These are phyloP conservation scores for Arion vulgaris DNA, from an alignment of 1,140 invertebrate species.

Conservation along the genomic window DNA sequence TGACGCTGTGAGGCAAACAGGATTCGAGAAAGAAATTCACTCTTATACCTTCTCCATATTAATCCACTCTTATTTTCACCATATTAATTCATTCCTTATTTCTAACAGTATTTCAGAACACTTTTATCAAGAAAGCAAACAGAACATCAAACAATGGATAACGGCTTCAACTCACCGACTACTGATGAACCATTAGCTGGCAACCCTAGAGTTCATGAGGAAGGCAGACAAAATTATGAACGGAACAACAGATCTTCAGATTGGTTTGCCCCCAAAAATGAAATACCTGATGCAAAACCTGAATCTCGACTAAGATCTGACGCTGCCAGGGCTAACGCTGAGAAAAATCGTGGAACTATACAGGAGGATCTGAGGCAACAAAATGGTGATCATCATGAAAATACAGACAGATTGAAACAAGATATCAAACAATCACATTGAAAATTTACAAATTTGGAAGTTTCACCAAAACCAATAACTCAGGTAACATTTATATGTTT, in stretches of 20 bases:
- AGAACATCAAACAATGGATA: neutral
- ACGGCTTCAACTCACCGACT: constrained; percentile 28
- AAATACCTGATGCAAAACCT: neutral
- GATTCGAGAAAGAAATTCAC: too few species aligned
- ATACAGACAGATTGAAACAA: constrained; percentile 59
- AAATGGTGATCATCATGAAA: constrained; percentile 27
- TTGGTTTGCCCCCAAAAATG: constrained; percentile 26
- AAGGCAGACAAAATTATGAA: constrained; percentile 36
- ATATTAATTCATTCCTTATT: too few species aligned
- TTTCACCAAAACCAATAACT: neutral
- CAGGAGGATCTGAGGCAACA: constrained; percentile 58
- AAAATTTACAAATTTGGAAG: constrained; percentile 61
- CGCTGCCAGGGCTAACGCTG: constrained; percentile 19
- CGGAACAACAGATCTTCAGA: constrained; percentile 15
- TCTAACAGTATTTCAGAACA: too few species aligned
- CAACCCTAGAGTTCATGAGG: constrained; percentile 15
- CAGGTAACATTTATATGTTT: constrained; percentile 24
- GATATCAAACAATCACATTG: constrained; percentile 60
- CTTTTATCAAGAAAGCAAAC: neutral
- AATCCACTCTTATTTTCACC: too few species aligned
- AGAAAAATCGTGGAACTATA: constrained; percentile 51
- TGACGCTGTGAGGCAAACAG: too few species aligned
- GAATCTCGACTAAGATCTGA: constrained; percentile 16
- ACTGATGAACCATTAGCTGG: constrained; percentile 17
- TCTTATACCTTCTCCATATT: too few species aligned